These are phyloP conservation scores for Lacanobia oleracea DNA, from an alignment of 2,888 invertebrate species.

Conservation along the genomic window DNA sequence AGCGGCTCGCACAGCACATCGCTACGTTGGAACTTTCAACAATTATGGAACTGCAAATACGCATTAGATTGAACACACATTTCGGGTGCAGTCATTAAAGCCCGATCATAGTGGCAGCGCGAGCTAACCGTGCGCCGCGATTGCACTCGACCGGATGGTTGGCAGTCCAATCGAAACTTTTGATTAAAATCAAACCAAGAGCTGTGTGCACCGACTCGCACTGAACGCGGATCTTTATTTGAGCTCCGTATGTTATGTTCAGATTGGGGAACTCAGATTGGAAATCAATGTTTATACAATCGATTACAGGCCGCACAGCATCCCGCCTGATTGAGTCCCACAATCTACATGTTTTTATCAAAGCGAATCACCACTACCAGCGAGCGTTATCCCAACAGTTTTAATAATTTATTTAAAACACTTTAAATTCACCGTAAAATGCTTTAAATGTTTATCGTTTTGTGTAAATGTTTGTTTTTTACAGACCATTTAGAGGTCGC, in stretches of 20 bases:
- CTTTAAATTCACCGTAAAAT: constrained; percentile 2
- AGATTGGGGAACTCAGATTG: constrained; percentile 81
- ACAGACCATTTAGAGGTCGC: not conserved
- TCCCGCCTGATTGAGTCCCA: constrained; percentile 53
- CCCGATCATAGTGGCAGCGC: constrained; percentile 76
- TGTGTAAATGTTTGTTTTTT: not conserved
- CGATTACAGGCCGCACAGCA: constrained; percentile 72
- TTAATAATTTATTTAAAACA: constrained; percentile 22
- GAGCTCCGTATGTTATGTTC: constrained; percentile 83
- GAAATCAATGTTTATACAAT: constrained; percentile 81
- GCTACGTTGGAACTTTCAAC: constrained; percentile 78
- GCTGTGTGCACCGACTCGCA: constrained; percentile 78
- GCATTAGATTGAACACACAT: constrained; percentile 86
- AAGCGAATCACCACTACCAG: constrained; percentile 37
- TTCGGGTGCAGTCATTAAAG: constrained; percentile 83
- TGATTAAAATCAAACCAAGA: constrained; percentile 89
- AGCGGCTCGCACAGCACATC: constrained; percentile 67
- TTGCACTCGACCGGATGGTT: constrained; percentile 82
- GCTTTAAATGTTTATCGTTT: constrained; percentile 9
- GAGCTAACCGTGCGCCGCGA: constrained; percentile 74
- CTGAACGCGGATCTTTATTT: constrained; percentile 87
- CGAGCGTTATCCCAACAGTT: not conserved
- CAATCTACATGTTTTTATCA: constrained; percentile 56
- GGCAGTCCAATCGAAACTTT: constrained; percentile 89
- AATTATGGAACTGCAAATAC: constrained; percentile 85